Percentiles rank a stretch among this genome's conserved stretches.
phyloP scores from a whole-genome alignment of 1,140 invertebrate genomes.

The Maconellicoccus hirsutus region DNA sequence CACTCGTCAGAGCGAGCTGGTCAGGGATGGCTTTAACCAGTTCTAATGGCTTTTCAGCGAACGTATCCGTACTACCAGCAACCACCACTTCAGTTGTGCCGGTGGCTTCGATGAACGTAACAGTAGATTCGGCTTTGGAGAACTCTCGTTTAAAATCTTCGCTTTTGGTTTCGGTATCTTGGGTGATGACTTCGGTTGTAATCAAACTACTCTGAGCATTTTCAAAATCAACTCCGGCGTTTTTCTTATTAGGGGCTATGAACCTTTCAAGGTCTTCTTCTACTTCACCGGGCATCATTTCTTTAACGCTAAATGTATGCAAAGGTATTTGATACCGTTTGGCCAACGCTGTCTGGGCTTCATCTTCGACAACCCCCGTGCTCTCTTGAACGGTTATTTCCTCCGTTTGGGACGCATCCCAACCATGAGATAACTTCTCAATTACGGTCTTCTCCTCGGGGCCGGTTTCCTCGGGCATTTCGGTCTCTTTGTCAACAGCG shows the following conservation, averaged over 20 bases:
- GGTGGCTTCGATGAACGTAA: slow-evolving; percentile 18
- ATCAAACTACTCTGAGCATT: not conserved
- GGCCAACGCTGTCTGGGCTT: slow-evolving; percentile 33
- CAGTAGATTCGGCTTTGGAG: slow-evolving; percentile 12
- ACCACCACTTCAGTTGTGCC: slow-evolving; percentile 31
- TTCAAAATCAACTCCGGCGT: slow-evolving; percentile 29
- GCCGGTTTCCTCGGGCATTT: not conserved
- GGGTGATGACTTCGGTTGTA: slow-evolving; percentile 21
- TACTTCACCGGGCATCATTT: slow-evolving; percentile 28
- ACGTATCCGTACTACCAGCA: slow-evolving; percentile 33
- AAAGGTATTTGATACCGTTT: slow-evolving; percentile 27
- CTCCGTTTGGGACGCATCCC: not conserved
- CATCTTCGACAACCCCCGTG: slow-evolving; percentile 28
- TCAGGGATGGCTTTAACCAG: slow-evolving; percentile 35
- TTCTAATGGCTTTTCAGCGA: slow-evolving; percentile 31
- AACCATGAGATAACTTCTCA: not conserved
- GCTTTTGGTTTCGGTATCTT: not conserved
- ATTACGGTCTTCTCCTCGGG: slow-evolving; percentile 26
- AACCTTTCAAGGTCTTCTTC: slow-evolving; percentile 29
- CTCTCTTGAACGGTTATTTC: slow-evolving; percentile 19
- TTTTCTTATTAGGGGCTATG: slow-evolving; percentile 29
- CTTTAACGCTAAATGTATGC: slow-evolving; percentile 28
- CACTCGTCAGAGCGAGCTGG: slow-evolving; percentile 38
- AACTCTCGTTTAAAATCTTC: slow-evolving; percentile 19
- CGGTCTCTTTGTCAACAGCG: slow-evolving; percentile 28